Evolutionary conservation across 92 coral and sea anemone species (phyloP), one percentile per base, ranked within the genome.

Genomic region (Zoanthus solanderi): DNA sequence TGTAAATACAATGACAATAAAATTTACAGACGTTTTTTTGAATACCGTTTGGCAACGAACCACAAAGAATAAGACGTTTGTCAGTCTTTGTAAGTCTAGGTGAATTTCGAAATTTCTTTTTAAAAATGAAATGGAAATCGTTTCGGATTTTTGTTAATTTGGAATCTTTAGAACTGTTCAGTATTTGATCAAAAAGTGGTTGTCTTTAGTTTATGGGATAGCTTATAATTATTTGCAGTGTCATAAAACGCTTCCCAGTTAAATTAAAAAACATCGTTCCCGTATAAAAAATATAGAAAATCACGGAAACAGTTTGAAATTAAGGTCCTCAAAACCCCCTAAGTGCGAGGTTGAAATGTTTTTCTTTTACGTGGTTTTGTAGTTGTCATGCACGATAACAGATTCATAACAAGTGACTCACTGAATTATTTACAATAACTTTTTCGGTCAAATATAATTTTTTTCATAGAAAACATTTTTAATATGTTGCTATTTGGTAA

Each of bases 291-390:
- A 45, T 44, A 34, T 46, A 42, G 23, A 17, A 16, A 16, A n/a
- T 30, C 47, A n/a, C 84, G 30, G 54, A 79, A 63, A 79, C 47
- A 52, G 45, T 17, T 63, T 63, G 12, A 29, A 80, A 45, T 63
- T 80, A 61, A 44, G 42, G 72, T 9, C 29, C 73, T 61, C 74
- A 29, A 66, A 68, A 45, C 63, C 63, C 74, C 75, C 17, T 78
- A 5, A 76, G 17, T 50, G 31, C 4, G 28, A 8, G 29, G 29
- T 79, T 18, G 30, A 63, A 28, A 8, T 12, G 18, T 66, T 37
- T 23, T 16, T 46, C 28, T 23, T 81, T n/a, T 42, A 12, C 11
- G 28, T 18, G 44, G 47, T 37, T 14, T 52, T 47, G 28, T 37
- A 17, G 37, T 52, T 77, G 61, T 53, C 47, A 16, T 77, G 63